phyloP scores from a whole-genome alignment of 2,888 invertebrate genomes.

The Psylliodes chrysocephalus region DNA sequence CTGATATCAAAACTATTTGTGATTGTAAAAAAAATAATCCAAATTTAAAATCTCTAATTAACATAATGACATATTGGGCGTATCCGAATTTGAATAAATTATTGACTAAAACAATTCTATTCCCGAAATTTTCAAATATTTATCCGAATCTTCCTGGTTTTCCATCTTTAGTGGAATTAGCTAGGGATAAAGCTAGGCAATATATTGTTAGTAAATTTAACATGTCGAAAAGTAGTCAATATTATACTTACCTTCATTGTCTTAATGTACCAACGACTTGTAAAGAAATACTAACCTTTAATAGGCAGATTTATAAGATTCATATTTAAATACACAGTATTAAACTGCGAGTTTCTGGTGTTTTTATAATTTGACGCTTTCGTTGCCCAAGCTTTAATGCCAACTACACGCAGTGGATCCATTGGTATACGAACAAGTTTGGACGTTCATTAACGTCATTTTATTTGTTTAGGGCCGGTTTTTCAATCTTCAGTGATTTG shows the following conservation, averaged over 20 bases:
- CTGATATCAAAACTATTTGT: not conserved
- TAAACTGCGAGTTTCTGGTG: too few species aligned
- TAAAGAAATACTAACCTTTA: not conserved
- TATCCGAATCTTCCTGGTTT: not conserved
- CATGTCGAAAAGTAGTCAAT: not conserved
- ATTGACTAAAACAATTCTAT: not conserved
- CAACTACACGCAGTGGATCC: too few species aligned
- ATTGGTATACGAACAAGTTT: too few species aligned
- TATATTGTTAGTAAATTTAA: not conserved
- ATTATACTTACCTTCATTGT: conserved; percentile 6
- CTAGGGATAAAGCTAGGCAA: conserved; percentile 2
- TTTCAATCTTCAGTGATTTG: too few species aligned
- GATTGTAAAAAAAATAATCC: not conserved
- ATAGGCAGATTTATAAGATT: not conserved
- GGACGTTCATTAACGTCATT: too few species aligned
- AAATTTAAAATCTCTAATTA: not conserved
- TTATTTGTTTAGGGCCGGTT: too few species aligned
- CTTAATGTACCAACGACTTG: not conserved
- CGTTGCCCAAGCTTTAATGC: too few species aligned
- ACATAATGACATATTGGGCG: conserved; percentile 2
- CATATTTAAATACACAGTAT: too few species aligned
- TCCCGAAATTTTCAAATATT: not conserved
- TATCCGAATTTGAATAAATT: not conserved
- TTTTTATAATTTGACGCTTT: too few species aligned
- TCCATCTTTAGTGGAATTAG: conserved; percentile 1